phyloP scores from a whole-genome alignment of 2,797 vertebrate species.

The Pelochelys cantorii region DNA sequence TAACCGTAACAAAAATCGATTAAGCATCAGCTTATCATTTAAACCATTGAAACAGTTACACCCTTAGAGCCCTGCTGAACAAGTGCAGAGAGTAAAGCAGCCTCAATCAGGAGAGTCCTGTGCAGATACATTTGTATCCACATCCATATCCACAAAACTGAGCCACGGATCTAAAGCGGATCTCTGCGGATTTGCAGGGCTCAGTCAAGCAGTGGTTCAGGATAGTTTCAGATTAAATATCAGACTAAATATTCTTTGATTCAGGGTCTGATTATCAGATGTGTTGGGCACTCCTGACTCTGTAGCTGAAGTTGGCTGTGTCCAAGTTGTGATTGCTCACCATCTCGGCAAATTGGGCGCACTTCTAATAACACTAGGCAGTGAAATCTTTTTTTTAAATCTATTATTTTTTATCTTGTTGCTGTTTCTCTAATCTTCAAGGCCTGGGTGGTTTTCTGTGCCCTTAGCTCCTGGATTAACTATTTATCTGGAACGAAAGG shows the following conservation, averaged over 20 bases:
- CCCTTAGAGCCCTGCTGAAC: neutral
- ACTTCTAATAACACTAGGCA: neutral
- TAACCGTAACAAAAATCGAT: too few relatives aligned
- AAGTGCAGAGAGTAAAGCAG: neutral
- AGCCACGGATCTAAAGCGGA: too few relatives aligned
- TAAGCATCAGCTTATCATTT: too few relatives aligned
- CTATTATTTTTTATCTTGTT: neutral
- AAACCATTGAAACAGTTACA: too few relatives aligned
- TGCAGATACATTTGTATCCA: too few relatives aligned
- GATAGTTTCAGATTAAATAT: neutral
- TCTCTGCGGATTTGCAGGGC: too few relatives aligned
- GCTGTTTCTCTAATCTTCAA: rapidly evolving
- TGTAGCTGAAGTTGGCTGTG: neutral
- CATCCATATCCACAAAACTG: too few relatives aligned
- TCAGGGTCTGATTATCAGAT: neutral
- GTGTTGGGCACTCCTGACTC: neutral
- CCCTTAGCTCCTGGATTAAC: neutral
- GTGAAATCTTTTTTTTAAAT: neutral
- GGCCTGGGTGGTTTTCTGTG: neutral
- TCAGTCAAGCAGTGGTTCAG: neutral
- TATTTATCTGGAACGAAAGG: neutral
- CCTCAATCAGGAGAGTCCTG: neutral
- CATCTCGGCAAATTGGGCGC: neutral
- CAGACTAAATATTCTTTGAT: neutral
- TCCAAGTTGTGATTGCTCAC: neutral